Evolutionary conservation across 2,888 invertebrate species (phyloP).

Genomic region (Hyposoter didymator): DNA sequence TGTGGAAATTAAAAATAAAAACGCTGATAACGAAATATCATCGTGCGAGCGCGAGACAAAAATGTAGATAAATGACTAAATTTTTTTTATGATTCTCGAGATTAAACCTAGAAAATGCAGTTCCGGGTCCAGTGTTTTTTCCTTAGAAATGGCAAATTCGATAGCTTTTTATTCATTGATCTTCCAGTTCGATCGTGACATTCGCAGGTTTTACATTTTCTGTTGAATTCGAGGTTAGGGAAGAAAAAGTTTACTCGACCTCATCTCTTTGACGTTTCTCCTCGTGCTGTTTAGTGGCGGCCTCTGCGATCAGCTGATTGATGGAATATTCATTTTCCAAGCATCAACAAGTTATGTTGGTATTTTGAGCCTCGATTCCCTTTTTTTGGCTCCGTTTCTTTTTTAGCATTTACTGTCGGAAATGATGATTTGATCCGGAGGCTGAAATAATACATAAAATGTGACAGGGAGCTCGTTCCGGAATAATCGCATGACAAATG

Average conservation of each 20-base stretch:
- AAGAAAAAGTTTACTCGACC: not conserved
- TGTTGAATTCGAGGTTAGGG: not conserved
- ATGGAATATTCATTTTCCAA: not conserved
- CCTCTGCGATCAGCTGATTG: slow-evolving; percentile 44
- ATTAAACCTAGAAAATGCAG: not conserved
- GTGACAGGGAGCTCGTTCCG: not conserved
- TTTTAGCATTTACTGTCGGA: not conserved
- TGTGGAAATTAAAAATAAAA: slow-evolving; percentile 1
- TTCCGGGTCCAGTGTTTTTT: not conserved
- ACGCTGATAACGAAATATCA: slow-evolving; percentile 44
- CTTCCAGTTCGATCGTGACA: not conserved
- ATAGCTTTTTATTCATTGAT: slow-evolving; percentile 9
- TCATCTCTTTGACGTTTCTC: not conserved
- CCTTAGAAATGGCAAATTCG: not conserved
- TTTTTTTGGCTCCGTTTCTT: not conserved
- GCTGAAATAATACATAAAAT: not conserved
- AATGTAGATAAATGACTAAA: slow-evolving; percentile 10
- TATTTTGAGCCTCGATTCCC: not conserved
- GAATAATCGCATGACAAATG: not conserved
- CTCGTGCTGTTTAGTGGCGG: slow-evolving; percentile 27
- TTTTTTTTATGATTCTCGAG: slow-evolving; percentile 1
- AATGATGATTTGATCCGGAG: not conserved
- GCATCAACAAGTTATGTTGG: slow-evolving; percentile 35
- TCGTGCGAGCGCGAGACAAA: not conserved
- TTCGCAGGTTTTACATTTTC: not conserved